A percentile compares a stretch with the other conserved stretches of the same genome.
phyloP scores from a whole-genome alignment of 2,888 invertebrate genomes.

The Aphidoletes aphidimyza region DNA sequence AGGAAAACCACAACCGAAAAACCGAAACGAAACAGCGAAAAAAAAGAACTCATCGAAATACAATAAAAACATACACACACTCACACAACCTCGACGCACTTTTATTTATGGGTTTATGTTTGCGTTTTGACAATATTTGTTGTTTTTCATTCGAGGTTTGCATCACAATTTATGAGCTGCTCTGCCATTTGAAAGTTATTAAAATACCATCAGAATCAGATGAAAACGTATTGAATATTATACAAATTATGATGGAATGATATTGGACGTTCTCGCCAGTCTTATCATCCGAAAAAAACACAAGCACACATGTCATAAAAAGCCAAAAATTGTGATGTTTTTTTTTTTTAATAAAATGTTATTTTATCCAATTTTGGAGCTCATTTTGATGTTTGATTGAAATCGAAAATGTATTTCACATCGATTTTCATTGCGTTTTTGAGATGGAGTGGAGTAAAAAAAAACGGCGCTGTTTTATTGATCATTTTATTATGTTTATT shows the following conservation, averaged over 20 bases:
- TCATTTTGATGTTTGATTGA: neutral
- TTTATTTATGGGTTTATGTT: constrained; percentile 39
- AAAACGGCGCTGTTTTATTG: neutral
- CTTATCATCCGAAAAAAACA: neutral
- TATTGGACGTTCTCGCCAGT: neutral
- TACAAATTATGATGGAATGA: neutral
- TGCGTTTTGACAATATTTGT: constrained; percentile 36
- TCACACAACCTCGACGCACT: neutral
- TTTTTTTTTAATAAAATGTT: too few relatives aligned
- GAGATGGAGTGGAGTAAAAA: too few relatives aligned
- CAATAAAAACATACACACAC: neutral
- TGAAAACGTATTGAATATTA: neutral
- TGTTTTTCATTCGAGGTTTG: neutral
- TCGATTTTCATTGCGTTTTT: too few relatives aligned
- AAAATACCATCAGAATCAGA: neutral
- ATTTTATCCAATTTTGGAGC: neutral
- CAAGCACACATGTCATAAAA: neutral
- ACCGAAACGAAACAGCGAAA: neutral
- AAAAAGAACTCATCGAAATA: neutral
- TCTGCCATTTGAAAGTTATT: constrained; percentile 29
- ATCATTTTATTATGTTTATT: neutral
- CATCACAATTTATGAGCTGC: constrained; percentile 22
- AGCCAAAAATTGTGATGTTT: constrained; percentile 4
- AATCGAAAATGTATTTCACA: neutral
- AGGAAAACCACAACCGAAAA: neutral